Evolutionary conservation across 2,797 vertebrate genomes (phyloP), one percentile per base, ranked within the genome.

Genomic region (Acanthurus tractus): DNA sequence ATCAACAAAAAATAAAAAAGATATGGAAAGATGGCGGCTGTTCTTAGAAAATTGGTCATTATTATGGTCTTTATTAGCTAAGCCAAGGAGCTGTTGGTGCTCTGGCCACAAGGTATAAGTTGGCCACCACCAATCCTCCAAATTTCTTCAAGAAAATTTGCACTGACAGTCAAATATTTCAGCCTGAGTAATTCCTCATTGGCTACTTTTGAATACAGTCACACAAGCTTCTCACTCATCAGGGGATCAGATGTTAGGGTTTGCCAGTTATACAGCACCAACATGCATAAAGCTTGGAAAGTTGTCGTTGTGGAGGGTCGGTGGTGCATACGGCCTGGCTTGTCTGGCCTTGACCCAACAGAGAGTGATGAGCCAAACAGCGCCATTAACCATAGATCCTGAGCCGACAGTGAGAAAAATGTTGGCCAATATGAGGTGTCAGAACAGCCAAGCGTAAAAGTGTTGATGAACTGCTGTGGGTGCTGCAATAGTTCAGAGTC

Each of bases 391-490:
- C 40, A 50, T 59, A 49, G 63, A 81, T 79, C 65, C 71, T 15
- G 79, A 81, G 66, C 62, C n/a, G 63, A 80, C 79, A 64, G 64
- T 52, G 70, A 69, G 74, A 76, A 70, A 84, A 81, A 70, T 79
- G 54, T 80, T 86, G 83, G 86, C 80, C 65, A 71, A 61, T 42
- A 6, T 6, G 49, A 76, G 49, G 49, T 62, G 81, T 81, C 77
- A 59, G 74, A 62, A 82, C 85, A 86, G 76, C 86, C 68, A 78
- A 82, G 81, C 38, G 8, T 42, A 40, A 84, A 86, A 81, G 88
- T 84, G 87, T 85, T 91, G 89, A 94, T 92, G 82, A 88, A 89
- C 83, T 83, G 72, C 78, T 74, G 74, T 50, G 70, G 49, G 57
- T 78, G 52, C 63, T 40, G 83, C 61, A 65, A 20, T 38, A 75